Evolutionary conservation across 2,113 vertebrate species (phyloP).

Genomic region (Acinonyx jubatus): DNA sequence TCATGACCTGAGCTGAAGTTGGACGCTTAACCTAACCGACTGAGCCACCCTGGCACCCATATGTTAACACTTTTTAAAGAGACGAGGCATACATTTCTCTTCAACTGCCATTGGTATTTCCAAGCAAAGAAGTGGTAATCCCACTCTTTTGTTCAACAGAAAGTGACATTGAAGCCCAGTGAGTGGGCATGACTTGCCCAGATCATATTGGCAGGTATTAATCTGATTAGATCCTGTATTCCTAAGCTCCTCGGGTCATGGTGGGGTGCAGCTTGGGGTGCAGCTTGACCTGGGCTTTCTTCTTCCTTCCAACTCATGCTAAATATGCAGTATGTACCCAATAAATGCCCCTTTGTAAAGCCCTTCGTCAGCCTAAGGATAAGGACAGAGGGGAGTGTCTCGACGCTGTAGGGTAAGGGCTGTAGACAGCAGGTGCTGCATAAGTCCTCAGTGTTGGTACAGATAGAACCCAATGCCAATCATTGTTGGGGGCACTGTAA

Average conservation of each 20-base stretch:
- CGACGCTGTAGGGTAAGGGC: not conserved
- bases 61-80: not conserved
- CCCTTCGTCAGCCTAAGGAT: not conserved
- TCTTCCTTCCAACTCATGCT: not conserved
- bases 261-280: slow-evolving; percentile 19
- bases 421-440: not conserved
- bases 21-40: not conserved
- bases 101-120: slow-evolving; percentile 11
- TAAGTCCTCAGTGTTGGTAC: not conserved
- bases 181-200: slow-evolving; percentile 5
- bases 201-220: not conserved
- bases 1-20: not conserved
- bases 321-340: not conserved
- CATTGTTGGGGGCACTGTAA: not conserved
- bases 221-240: slow-evolving; percentile 66
- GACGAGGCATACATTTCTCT: not conserved
- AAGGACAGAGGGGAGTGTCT: not conserved
- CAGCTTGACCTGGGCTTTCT: not conserved
- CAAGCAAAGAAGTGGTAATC: slow-evolving; percentile 52
- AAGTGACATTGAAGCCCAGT: not conserved
- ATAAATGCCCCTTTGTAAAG: slow-evolving; percentile 34
- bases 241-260: not conserved
- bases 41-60: not conserved
- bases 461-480: not conserved
- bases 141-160: slow-evolving; percentile 48